phyloP scores from a whole-genome alignment of 2,888 invertebrate genomes.

The Anticlea derivata region DNA sequence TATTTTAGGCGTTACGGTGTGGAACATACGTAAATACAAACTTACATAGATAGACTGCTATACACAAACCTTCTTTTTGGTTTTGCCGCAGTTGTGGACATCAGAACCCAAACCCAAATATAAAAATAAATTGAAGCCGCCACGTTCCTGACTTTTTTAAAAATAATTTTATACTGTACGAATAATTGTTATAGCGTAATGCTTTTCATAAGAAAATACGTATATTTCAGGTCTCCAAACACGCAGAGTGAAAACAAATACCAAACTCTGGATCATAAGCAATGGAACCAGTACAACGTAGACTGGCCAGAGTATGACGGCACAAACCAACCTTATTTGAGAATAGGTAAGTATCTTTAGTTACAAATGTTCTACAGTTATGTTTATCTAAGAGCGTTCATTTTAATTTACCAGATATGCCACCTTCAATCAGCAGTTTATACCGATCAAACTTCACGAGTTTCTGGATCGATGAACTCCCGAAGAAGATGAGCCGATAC shows the following conservation, averaged over 20 bases:
- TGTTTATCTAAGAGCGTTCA: background rate
- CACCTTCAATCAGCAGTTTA: slow-evolving; percentile 88
- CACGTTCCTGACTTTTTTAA: too few relatives aligned
- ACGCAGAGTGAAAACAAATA: slow-evolving; percentile 87
- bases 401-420: slow-evolving; percentile 85
- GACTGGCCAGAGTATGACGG: slow-evolving; percentile 94
- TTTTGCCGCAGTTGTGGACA: too few relatives aligned
- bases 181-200: too few relatives aligned
- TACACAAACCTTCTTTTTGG: too few relatives aligned
- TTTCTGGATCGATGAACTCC: slow-evolving; percentile 93
- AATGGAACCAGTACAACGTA: slow-evolving; percentile 88
- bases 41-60: too few relatives aligned
- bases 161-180: too few relatives aligned
- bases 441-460: slow-evolving; percentile 91
- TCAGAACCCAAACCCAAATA: too few relatives aligned
- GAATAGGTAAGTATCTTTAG: slow-evolving; percentile 87
- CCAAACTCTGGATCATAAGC: slow-evolving; percentile 84
- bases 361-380: too few relatives aligned
- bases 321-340: slow-evolving; percentile 89
- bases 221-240: slow-evolving; percentile 88
- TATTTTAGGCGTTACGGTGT: too few relatives aligned
- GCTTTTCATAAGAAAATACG: background rate
- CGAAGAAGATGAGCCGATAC: slow-evolving; percentile 86
- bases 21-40: too few relatives aligned
- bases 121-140: too few relatives aligned